Evolutionary conservation across 2,113 vertebrate species (phyloP), one percentile per base, ranked within the genome.

Genomic region (Ctenodactylus gundi): DNA sequence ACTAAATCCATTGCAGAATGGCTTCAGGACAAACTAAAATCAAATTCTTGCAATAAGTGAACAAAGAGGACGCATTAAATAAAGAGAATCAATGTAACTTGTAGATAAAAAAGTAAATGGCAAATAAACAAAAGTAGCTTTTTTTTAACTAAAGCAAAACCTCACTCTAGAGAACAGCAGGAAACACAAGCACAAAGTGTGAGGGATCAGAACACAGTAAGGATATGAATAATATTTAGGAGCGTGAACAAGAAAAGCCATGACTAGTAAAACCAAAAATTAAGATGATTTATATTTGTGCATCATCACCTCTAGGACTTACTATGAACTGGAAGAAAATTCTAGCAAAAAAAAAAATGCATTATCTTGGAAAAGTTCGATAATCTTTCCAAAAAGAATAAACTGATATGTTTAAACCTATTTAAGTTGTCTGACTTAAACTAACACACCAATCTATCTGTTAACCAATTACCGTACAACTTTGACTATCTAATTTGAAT

Each of bases 291-390:
- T 62, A 85, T 34, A 89, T 78, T 57, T 88, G 1, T 55, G 18
- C 12, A 90, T 68, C 55, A 11, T 94, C 78, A 58, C 12, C 76
- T 7, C 4, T 65, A 46, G 18, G 64, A 25, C 58, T 89, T 67
- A 60, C 78, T 4, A 91, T 85, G 85, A 88, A 91, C 70, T 77
- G 94, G 4, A 90, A 93, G 34, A 78, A 87, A 91, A 76, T 55
- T 39, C 12, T 83, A 80, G 27, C 27, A 53, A 85, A 94, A 36
- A 64, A 60, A 4, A 23, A 34, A 34, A 51, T 88, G 18, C 5
- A 86, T 31, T 57, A 68, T 67, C 41, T 85, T 58, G 34, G 51
- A 70, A 84, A 85, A 87, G 31, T 29, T 55, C 72, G 60, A 76
- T 14, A 90, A 95, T 57, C 6, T 13, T 88, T 76, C 13, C 53